Evolutionary conservation across 2,888 invertebrate species (phyloP).

Genomic region (Trachelus iudaicus): DNA sequence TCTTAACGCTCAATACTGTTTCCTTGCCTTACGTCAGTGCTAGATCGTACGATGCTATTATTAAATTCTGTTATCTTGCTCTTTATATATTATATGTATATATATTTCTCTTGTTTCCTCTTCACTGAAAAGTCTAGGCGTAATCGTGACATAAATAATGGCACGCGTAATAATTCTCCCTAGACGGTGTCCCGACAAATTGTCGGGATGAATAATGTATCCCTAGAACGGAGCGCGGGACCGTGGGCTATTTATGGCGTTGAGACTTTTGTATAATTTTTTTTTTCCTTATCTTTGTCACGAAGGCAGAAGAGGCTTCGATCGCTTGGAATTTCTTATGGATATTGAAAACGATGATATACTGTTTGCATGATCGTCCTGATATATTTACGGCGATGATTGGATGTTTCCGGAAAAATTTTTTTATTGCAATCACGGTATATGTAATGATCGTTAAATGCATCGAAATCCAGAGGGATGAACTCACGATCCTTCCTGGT

Average conservation of each 20-base stretch:
- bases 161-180: constrained; percentile 4
- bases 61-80: neutral
- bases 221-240: constrained; percentile 7
- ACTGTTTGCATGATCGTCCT: neutral
- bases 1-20: neutral
- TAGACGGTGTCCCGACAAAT: constrained; percentile 29
- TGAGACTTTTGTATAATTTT: constrained; percentile 17
- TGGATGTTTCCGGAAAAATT: neutral
- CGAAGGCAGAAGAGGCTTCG: neutral
- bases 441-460: neutral
- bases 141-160: neutral
- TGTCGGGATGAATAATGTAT: constrained; percentile 34
- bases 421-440: neutral
- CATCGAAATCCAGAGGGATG: neutral
- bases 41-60: neutral
- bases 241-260: constrained; percentile 23
- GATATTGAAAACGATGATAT: neutral
- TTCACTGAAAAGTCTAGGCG: neutral
- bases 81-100: neutral
- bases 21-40: neutral
- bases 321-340: neutral
- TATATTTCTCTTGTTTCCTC: neutral
- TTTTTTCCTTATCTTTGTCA: constrained; percentile 3
- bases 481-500: neutral
- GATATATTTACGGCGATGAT: neutral